A percentile compares a stretch with the other conserved stretches of the same genome.
These are phyloP conservation scores for Lophotriccus pileatus DNA, from an alignment of 2,797 vertebrate genomes.

Conservation along the genomic window DNA sequence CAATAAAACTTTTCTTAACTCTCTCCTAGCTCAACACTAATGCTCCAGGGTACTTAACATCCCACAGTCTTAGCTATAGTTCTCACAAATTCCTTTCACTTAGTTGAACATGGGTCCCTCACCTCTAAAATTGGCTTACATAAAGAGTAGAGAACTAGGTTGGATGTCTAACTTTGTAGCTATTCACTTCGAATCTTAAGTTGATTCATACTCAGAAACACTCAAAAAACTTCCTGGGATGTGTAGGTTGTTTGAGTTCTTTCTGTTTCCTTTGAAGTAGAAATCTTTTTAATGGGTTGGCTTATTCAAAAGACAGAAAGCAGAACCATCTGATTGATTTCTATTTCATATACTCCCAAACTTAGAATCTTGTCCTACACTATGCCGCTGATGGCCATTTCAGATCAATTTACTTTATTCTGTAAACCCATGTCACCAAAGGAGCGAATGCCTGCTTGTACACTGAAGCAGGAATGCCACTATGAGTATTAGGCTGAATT, in stretches of 20 bases:
- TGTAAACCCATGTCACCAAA: background rate
- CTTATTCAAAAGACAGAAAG: background rate
- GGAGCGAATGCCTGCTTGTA: background rate
- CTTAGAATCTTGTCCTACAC: background rate
- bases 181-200: background rate
- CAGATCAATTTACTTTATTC: background rate
- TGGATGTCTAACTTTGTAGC: background rate
- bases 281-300: background rate
- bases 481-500: background rate
- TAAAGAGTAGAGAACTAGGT: background rate
- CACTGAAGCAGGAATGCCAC: background rate
- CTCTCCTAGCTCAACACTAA: background rate
- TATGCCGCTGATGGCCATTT: background rate
- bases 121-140: background rate
- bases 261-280: background rate
- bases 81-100: background rate
- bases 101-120: background rate
- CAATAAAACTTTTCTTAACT: background rate
- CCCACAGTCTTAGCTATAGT: background rate
- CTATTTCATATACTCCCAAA: background rate
- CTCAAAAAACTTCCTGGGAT: background rate
- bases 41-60: background rate
- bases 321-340: background rate
- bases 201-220: background rate
- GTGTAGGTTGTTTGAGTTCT: background rate